Evolutionary conservation across 2,113 vertebrate species (phyloP).

Genomic region (Dendropsophus ebraccatus): DNA sequence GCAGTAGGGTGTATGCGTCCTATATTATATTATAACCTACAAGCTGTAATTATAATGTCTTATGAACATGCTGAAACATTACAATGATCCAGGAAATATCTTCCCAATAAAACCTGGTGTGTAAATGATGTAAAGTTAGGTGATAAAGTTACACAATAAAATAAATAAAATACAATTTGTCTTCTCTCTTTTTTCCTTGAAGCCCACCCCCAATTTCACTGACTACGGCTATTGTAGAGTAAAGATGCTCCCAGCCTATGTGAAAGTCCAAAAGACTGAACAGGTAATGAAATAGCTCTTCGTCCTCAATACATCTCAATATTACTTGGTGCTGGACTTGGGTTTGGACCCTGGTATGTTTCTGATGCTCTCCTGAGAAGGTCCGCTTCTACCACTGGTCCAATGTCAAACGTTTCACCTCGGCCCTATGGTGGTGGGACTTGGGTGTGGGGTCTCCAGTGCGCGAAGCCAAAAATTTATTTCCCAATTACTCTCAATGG

Average conservation of each 20-base stretch:
- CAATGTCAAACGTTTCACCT: neutral
- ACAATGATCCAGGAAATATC: too few relatives aligned
- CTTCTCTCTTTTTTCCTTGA: neutral
- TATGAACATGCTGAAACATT: too few relatives aligned
- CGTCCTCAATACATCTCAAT: neutral
- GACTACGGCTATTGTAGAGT: neutral
- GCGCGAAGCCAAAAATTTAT: neutral
- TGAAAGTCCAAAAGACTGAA: neutral
- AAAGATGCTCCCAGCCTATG: neutral
- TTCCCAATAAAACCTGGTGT: too few relatives aligned
- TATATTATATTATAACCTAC: too few relatives aligned
- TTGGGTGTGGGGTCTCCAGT: neutral
- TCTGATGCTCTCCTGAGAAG: neutral
- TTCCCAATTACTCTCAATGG: neutral
- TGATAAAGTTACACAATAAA: too few relatives aligned
- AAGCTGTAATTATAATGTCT: too few relatives aligned
- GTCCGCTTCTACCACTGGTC: neutral
- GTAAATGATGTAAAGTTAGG: too few relatives aligned
- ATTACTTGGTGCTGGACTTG: neutral
- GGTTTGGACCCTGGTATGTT: neutral
- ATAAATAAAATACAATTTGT: too few relatives aligned
- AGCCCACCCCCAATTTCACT: neutral
- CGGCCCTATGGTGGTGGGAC: neutral
- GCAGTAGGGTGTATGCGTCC: too few relatives aligned
- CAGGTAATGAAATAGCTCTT: neutral